A percentile compares a stretch with the other conserved stretches of the same genome.
phyloP scores from a whole-genome alignment of 2,113 vertebrate genomes.

The Anguilla japonica region DNA sequence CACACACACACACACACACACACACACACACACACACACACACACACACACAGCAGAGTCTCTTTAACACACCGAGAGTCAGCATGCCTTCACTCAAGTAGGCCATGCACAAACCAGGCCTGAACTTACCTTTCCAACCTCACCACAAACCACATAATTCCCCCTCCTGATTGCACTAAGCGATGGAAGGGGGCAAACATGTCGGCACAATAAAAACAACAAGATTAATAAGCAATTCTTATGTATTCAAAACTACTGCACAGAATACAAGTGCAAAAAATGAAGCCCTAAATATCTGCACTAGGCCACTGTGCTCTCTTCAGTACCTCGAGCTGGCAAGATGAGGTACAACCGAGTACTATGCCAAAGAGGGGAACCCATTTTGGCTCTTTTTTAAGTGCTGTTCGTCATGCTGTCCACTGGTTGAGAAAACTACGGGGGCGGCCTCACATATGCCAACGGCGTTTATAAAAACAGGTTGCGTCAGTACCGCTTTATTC shows the following conservation, averaged over 20 bases:
- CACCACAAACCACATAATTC: background rate
- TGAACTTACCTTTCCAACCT: constrained; percentile 16
- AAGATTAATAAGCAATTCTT: too few species aligned
- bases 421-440: background rate
- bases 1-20: too few species aligned
- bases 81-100: constrained; percentile 14
- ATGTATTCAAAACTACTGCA: too few species aligned
- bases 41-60: too few species aligned
- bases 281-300: background rate
- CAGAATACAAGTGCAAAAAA: too few species aligned
- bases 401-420: background rate
- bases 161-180: background rate
- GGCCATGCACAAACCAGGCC: background rate
- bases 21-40: too few species aligned
- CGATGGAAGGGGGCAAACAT: background rate
- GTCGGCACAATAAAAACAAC: background rate
- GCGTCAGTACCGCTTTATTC: background rate
- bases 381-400: background rate
- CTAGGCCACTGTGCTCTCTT: background rate
- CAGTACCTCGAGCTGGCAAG: background rate
- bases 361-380: background rate
- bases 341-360: background rate
- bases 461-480: background rate
- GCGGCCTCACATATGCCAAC: background rate
- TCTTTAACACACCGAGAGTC: background rate